Evolutionary conservation across 2,113 vertebrate species (phyloP), one percentile per base, ranked within the genome.

Genomic region (Panthera leo): DNA sequence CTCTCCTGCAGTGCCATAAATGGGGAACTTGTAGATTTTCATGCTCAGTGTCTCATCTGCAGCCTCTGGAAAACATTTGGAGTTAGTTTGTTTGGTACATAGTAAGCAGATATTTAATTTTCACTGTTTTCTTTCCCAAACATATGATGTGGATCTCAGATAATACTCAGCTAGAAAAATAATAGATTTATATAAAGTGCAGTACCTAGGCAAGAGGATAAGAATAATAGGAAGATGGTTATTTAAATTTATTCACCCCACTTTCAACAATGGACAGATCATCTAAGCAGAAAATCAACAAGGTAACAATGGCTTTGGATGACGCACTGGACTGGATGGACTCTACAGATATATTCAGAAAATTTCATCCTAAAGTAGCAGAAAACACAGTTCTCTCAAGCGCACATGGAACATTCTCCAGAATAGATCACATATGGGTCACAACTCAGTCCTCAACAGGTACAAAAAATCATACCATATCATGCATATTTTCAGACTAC

Each of bases 71-170:
- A 36, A 82, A 70, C 31, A 71, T 48, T 29, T 55, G 65, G 34
- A 70, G 19, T 91, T 31, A 76, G 18, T 88, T 85, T 39, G 16
- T 63, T 58, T 76, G 45, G 34, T 63, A 23, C 48, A 75, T 48
- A 91, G 61, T 78, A 93, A 96, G 25, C 16, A 86, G 23, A 12
- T 31, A 63, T 67, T 45, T 83, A 85, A 78, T 61, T 85, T 97
- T 65, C 9, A 42, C 9, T 75, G 42, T 65, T 78, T 95, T 87
- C 34, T 71, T 12, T 82, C 2, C 4, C 31, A 84, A 19, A 68
- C 23, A 80, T 84, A 25, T 65, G 5, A 78, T 51, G 0, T 89
- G 23, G 9, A 39, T 85, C 21, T 84, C 87, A 73, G 67, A 85
- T 94, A 80, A 78, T 34, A 63, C 2, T 83, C 25, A 91, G 12